Evolutionary conservation across 2,888 invertebrate genomes (phyloP).

Genomic region (Latheticus oryzae): DNA sequence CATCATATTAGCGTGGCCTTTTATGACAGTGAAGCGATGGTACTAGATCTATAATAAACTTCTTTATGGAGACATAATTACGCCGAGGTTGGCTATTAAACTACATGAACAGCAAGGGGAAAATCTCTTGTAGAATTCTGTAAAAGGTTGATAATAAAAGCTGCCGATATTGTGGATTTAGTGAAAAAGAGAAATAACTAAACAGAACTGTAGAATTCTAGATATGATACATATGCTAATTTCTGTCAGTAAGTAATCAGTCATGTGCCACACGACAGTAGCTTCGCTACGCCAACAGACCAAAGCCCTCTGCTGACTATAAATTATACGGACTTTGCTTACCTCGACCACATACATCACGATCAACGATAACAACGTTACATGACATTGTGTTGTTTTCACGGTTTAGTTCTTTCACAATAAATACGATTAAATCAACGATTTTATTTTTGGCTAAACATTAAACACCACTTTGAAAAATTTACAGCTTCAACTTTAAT

Average conservation of each 20-base stretch:
- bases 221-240: conserved; percentile 39
- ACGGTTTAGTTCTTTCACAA: conserved; percentile 37
- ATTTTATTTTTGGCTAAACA: conserved; percentile 19
- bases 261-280: conserved; percentile 40
- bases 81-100: conserved; percentile 29
- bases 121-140: conserved; percentile 6
- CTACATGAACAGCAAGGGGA: conserved; percentile 24
- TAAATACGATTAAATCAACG: conserved; percentile 34
- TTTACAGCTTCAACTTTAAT: not conserved
- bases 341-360: conserved; percentile 41
- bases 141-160: conserved; percentile 27
- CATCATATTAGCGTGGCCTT: conserved; percentile 17
- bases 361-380: conserved; percentile 35
- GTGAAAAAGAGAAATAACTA: conserved; percentile 1
- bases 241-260: conserved; percentile 42
- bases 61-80: conserved; percentile 31
- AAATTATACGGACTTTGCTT: conserved; percentile 43
- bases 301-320: conserved; percentile 36
- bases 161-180: conserved; percentile 11
- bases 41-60: conserved; percentile 23
- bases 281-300: conserved; percentile 36
- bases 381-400: conserved; percentile 37
- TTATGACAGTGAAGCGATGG: conserved; percentile 16
- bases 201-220: conserved; percentile 17
- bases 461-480: conserved; percentile 16